A percentile compares a stretch with the other conserved stretches of the same genome.
phyloP scores from a whole-genome alignment of 1,140 invertebrate species.

The Heliothis virescens region DNA sequence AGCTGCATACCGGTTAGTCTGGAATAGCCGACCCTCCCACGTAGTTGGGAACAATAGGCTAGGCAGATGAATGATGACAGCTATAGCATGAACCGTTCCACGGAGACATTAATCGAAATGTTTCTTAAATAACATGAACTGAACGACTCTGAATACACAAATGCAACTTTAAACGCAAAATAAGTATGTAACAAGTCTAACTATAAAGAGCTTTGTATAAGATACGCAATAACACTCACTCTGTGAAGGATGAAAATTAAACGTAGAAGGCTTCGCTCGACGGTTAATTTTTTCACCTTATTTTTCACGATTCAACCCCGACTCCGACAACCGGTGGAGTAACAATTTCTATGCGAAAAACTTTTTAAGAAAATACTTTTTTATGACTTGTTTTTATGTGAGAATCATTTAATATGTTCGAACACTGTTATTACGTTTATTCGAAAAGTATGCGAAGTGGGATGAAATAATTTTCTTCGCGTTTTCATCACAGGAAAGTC shows the following conservation, averaged over 20 bases:
- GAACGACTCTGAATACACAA: too few species aligned
- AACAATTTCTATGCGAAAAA: slow-evolving; percentile 40
- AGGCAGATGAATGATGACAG: too few species aligned
- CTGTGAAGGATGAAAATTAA: slow-evolving; percentile 51
- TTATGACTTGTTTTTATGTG: slow-evolving; percentile 11
- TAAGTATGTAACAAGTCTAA: not conserved
- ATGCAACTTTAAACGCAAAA: not conserved
- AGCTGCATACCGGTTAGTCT: too few species aligned
- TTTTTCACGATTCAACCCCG: slow-evolving; percentile 48
- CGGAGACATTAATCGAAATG: too few species aligned
- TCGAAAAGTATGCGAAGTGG: too few species aligned
- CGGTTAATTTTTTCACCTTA: slow-evolving; percentile 50
- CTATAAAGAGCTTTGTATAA: slow-evolving; percentile 33
- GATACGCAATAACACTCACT: slow-evolving; percentile 47
- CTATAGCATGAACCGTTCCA: too few species aligned
- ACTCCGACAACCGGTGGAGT: slow-evolving; percentile 16
- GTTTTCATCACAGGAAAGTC: too few species aligned
- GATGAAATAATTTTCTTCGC: too few species aligned
- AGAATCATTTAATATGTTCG: slow-evolving; percentile 15
- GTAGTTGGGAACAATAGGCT: too few species aligned
- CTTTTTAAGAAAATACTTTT: slow-evolving; percentile 5
- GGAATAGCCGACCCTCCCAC: too few species aligned
- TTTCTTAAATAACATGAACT: too few species aligned
- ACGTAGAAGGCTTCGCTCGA: slow-evolving; percentile 22
- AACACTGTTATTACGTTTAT: not conserved